Evolutionary conservation across 2,113 vertebrate species (phyloP).

Genomic region (Takifugu flavidus): DNA sequence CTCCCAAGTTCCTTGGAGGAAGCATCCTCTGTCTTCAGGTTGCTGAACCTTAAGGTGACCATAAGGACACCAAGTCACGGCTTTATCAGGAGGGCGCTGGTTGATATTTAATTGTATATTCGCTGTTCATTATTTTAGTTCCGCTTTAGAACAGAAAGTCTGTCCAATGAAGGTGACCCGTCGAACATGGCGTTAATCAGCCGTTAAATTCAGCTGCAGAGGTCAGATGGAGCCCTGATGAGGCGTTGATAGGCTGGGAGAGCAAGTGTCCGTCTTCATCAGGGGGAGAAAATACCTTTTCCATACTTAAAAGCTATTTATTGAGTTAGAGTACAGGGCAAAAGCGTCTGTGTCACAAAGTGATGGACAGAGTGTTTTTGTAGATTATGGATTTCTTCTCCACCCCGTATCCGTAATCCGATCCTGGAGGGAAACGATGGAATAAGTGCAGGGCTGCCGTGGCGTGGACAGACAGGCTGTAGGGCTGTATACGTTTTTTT

Average conservation of each 20-base stretch:
- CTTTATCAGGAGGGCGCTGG: too few relatives aligned
- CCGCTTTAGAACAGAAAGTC: too few relatives aligned
- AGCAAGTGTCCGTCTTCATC: conserved; percentile 64
- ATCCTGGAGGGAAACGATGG: conserved; percentile 67
- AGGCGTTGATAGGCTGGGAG: conserved; percentile 63
- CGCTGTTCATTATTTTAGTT: too few relatives aligned
- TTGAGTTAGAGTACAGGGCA: conserved; percentile 75
- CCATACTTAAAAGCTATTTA: conserved; percentile 80
- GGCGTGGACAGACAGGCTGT: conserved; percentile 52
- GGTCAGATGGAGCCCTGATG: conserved; percentile 55
- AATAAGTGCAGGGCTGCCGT: conserved; percentile 65
- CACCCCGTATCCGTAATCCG: conserved; percentile 63
- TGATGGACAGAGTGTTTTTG: conserved; percentile 73
- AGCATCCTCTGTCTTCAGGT: too few relatives aligned
- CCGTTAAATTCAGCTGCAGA: conserved; percentile 10
- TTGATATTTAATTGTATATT: too few relatives aligned
- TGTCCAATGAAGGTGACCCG: too few relatives aligned
- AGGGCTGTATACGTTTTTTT: conserved; percentile 30
- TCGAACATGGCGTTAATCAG: too few relatives aligned
- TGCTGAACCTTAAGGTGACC: too few relatives aligned
- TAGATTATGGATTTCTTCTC: conserved; percentile 70
- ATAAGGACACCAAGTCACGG: too few relatives aligned
- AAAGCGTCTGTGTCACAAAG: conserved; percentile 67
- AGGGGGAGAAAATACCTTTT: conserved; percentile 69
- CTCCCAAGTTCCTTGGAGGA: too few relatives aligned